Conservation (phyloP, 2,797 vertebrate genomes). For the Rhincodon typus region DNA sequence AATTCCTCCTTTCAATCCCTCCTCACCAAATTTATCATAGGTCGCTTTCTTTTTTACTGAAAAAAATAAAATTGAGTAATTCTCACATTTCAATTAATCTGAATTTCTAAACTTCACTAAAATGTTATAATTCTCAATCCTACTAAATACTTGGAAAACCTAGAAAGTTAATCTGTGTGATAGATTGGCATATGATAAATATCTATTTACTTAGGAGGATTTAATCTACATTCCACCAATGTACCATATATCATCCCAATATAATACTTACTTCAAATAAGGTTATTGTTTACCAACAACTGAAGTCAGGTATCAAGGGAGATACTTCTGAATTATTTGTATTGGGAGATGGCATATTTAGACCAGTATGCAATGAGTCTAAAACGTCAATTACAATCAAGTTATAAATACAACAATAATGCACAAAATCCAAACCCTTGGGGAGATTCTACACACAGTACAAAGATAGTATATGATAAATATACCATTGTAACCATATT, state of each 20-base stretch:
- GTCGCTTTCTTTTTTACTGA: slow-evolving; percentile 77
- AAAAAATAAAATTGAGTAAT: slow-evolving; percentile 23
- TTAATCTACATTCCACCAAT: background rate
- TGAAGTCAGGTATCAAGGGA: background rate
- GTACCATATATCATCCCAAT: background rate
- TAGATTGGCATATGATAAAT: background rate
- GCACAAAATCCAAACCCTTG: background rate
- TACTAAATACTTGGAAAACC: background rate
- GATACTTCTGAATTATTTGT: background rate
- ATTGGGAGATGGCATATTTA: background rate
- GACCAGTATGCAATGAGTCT: background rate
- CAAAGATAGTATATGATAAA: background rate
- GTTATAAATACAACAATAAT: background rate
- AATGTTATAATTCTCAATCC: background rate
- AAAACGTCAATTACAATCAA: background rate
- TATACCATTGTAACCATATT: no score
- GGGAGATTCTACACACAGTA: background rate
- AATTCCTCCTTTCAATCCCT: slow-evolving; percentile 81
- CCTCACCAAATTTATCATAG: slow-evolving; percentile 88
- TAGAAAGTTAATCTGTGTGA: background rate
- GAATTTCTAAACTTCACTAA: background rate
- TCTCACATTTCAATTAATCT: slow-evolving; percentile 23
- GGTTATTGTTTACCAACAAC: background rate
- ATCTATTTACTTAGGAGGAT: background rate
- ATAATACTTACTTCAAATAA: background rate